phyloP scores from a whole-genome alignment of 92 coral and sea anemone species.

The Diadumene lineata region DNA sequence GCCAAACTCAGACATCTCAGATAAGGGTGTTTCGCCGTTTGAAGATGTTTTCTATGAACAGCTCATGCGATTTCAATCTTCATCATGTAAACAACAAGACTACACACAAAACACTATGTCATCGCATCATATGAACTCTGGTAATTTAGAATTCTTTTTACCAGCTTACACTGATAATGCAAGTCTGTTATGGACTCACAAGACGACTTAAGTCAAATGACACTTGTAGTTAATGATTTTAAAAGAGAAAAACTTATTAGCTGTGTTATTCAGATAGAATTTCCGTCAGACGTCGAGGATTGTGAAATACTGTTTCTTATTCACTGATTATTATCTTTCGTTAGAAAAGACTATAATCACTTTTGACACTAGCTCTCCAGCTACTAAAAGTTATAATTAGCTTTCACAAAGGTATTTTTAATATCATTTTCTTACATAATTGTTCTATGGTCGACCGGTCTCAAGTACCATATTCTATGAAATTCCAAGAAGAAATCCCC shows the following conservation, averaged over 20 bases:
- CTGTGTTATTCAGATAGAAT: background rate
- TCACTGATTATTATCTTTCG: background rate
- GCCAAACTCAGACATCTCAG: conserved; percentile 83
- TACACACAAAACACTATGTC: background rate
- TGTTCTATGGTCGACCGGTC: no score
- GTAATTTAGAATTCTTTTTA: conserved; percentile 11
- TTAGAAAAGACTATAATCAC: background rate
- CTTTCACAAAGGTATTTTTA: background rate
- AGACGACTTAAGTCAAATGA: background rate
- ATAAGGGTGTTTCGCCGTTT: conserved; percentile 52
- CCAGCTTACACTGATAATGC: conserved; percentile 5
- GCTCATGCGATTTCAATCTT: conserved; percentile 51
- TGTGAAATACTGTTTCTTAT: background rate
- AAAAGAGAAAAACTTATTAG: background rate
- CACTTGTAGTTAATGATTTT: background rate
- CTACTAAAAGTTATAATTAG: background rate
- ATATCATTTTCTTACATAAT: no score
- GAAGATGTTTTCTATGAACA: conserved; percentile 88
- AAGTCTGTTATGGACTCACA: background rate
- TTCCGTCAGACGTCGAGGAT: background rate
- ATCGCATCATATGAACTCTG: background rate
- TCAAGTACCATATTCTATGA: no score
- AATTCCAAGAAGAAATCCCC: no score
- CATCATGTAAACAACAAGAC: conserved; percentile 10
- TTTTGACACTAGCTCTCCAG: background rate